Percentiles rank a stretch among this genome's conserved stretches.
These are phyloP conservation scores for Phataginus tetradactyla DNA, from an alignment of 2,797 vertebrate genomes.

Conservation along the genomic window DNA sequence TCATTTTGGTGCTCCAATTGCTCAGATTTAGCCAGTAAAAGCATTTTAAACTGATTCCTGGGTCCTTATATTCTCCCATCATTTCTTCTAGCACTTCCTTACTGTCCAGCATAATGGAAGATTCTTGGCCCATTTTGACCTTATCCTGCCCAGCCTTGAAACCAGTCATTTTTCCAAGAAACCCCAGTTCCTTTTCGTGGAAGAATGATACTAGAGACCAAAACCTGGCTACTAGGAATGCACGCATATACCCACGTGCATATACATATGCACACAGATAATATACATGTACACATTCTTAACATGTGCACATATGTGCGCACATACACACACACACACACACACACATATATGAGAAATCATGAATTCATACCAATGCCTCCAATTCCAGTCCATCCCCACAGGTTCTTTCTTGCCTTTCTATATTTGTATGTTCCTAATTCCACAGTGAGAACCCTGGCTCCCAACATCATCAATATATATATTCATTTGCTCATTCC, in stretches of 20 bases:
- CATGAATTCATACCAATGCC: neutral
- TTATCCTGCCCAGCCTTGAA: constrained; percentile 30
- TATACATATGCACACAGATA: neutral
- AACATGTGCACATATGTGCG: neutral
- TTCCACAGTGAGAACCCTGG: neutral
- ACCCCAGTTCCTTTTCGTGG: constrained; percentile 9
- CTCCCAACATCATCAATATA: neutral
- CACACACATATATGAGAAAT: neutral
- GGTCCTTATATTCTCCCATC: neutral
- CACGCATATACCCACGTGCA: neutral
- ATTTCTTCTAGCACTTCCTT: constrained; percentile 34
- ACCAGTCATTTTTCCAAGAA: constrained; percentile 35
- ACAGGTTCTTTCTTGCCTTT: constrained; percentile 16
- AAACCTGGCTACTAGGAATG: neutral
- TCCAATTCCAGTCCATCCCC: neutral
- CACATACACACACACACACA: too few species aligned
- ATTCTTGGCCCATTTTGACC: constrained; percentile 8
- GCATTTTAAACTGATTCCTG: constrained; percentile 11
- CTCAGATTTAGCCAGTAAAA: neutral
- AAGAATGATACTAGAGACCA: constrained; percentile 38
- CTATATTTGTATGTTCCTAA: neutral
- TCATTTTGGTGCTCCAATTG: constrained; percentile 33
- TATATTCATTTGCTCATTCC: constrained; percentile 25
- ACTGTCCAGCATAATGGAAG: constrained; percentile 21
- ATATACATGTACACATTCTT: neutral